Percentiles rank a stretch among this genome's conserved stretches.
Evolutionary conservation across 2,113 vertebrate genomes (phyloP).

Genomic region (Lamprotornis superbus): DNA sequence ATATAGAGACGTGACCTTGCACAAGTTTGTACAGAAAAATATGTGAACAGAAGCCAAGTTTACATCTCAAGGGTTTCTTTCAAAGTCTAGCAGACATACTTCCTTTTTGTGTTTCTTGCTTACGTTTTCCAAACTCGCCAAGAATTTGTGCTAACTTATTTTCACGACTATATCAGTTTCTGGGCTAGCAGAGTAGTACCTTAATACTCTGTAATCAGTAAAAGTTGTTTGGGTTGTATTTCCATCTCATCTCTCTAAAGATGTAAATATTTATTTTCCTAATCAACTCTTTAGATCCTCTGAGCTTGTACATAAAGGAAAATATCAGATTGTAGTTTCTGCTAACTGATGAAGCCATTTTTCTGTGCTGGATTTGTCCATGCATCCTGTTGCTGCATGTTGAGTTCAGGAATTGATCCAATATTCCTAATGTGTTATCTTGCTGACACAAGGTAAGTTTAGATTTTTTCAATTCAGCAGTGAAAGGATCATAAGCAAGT

Average conservation of each 20-base stretch:
- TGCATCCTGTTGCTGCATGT: neutral
- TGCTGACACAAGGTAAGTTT: neutral
- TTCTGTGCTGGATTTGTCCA: neutral
- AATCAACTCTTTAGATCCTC: neutral
- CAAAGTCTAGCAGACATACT: neutral
- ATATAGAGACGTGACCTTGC: neutral
- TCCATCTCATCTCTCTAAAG: neutral
- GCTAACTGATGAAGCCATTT: neutral
- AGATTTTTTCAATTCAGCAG: neutral
- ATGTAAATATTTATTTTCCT: neutral
- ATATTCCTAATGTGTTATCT: neutral
- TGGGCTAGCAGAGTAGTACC: neutral
- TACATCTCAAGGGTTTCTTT: neutral
- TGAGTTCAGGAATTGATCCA: neutral
- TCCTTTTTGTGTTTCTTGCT: neutral
- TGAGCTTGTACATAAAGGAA: fast-evolving
- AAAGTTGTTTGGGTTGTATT: neutral
- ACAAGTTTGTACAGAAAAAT: neutral
- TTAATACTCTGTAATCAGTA: neutral
- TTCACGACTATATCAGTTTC: neutral
- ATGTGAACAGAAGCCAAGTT: neutral
- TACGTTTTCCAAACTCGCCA: neutral
- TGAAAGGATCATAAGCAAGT: neutral
- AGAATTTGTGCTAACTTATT: neutral
- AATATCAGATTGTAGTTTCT: neutral